Conservation (phyloP, 2,113 vertebrate species). For the Echinops telfairi region DNA sequence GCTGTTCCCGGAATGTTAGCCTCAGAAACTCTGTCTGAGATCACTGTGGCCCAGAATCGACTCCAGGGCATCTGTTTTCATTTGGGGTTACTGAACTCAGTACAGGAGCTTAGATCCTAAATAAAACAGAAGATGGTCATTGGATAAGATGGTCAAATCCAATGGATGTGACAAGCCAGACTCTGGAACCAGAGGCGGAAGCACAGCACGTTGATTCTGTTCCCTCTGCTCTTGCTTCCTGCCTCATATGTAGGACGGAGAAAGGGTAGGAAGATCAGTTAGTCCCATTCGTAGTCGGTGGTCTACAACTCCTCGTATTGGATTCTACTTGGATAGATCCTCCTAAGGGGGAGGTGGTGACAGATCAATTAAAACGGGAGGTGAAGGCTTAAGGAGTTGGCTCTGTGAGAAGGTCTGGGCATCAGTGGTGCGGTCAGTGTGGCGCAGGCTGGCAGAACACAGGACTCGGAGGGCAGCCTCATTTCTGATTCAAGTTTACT, state of each 20-base stretch:
- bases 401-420: not conserved
- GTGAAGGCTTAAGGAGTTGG: not conserved
- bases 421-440: not conserved
- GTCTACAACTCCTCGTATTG: not conserved
- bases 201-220: fast-evolving
- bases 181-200: not conserved
- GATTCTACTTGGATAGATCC: not conserved
- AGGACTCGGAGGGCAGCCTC: not conserved
- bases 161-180: not conserved
- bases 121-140: not conserved
- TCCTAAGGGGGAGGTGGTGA: not conserved
- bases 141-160: not conserved
- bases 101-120: slow-evolving; percentile 19
- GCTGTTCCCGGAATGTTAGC: too few relatives aligned
- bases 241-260: not conserved
- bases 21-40: too few relatives aligned
- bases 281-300: not conserved
- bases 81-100: not conserved
- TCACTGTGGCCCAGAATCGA: too few relatives aligned
- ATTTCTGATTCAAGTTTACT: not conserved
- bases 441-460: not conserved
- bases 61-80: too few relatives aligned
- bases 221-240: not conserved
- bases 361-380: not conserved
- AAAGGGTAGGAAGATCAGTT: not conserved